Base-by-base conservation (phyloP, 2,888 invertebrate genomes). In the Buathra laborator region DNA sequence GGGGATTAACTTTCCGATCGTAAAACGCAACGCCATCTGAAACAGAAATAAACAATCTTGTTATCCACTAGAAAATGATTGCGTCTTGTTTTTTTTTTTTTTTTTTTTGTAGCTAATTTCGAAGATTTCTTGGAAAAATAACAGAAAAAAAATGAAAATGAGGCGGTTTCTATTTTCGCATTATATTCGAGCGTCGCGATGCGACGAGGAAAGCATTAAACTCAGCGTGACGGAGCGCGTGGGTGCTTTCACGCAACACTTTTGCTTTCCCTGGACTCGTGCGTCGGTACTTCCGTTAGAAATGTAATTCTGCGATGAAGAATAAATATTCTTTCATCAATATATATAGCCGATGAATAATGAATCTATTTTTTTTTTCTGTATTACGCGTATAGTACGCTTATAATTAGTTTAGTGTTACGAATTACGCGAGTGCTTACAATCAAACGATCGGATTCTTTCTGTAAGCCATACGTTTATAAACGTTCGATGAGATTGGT, bases 21-120 rank as follows among this genome's bases (percentile, higher is more conserved):
- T 67, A 75, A 48, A 24, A 44, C 74, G 56, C 70, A 74, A 70
- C 76, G 87, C 87, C 92, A 92, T 92, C 92, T 92, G 90, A 43
- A 89, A 89, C 66, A 83, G 68, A 74, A 71, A 48, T 29, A 68
- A 84, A 48, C 37, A 59, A 14, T 56, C 3, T 66, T 44, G 14
- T 48, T 48, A 48, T 14, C 2, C 46, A 14, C 46, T 12, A 48
- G n/a, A 14, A 4, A 44, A 3, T 3, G 56, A 53, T 10, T 9
- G 10, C 16, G 53, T 16, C 32, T 16, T 43, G 9, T 24, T 24
- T 0, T 3, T 29, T 59, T 43, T 19, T 43, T 19, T 0, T 2
- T 24, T 59, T 12, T 59, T 12, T n/a, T 0, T 48, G 10, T 10
- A 24, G 9, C 3, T 12, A 14, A 59, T 32, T 59, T 29, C 24